phyloP scores from a whole-genome alignment of 2,797 vertebrate genomes.

The Anguilla megastoma region DNA sequence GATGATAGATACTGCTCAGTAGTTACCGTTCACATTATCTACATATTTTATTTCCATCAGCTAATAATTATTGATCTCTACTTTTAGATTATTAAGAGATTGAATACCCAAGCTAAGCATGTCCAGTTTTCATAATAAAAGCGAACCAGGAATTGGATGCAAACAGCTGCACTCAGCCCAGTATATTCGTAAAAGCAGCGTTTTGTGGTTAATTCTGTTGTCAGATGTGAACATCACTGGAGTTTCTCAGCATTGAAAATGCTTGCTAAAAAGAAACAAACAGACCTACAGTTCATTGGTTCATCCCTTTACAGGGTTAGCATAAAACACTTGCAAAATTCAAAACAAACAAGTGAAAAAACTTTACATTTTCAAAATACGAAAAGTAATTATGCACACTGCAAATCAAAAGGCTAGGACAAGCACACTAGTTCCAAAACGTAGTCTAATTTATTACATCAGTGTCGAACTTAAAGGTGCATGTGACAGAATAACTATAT shows the following conservation, averaged over 20 bases:
- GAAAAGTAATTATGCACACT: not conserved
- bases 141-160: not conserved
- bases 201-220: not conserved
- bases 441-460: not conserved
- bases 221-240: not conserved
- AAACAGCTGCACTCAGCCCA: constrained; percentile 66
- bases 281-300: not conserved
- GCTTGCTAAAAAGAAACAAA: not conserved
- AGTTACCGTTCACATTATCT: not conserved
- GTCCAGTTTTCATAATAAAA: not conserved
- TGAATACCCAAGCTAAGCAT: not conserved
- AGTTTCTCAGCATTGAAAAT: not conserved
- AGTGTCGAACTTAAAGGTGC: not conserved
- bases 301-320: not conserved
- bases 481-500: not conserved
- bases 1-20: not conserved
- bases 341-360: not conserved
- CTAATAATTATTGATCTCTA: not conserved
- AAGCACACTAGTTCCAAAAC: not conserved
- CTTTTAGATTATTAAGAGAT: not conserved
- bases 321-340: constrained; percentile 14
- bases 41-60: not conserved
- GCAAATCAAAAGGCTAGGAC: not conserved
- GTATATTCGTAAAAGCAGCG: constrained; percentile 29
- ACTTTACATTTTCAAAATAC: not conserved